Base-by-base conservation (phyloP, 2,888 invertebrate species). In the Strigamia crassipes region DNA sequence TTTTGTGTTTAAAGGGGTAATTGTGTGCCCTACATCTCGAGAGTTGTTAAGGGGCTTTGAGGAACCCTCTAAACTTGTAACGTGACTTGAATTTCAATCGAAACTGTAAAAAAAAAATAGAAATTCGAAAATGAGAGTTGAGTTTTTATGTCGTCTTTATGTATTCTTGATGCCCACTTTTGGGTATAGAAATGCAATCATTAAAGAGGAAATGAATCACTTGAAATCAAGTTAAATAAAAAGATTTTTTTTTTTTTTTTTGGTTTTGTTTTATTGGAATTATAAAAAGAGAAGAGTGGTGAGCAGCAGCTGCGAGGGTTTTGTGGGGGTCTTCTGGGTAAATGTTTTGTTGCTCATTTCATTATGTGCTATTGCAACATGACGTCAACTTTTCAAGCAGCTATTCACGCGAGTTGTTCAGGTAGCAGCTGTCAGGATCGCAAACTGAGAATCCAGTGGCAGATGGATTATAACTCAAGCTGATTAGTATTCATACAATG, bases 401-500 rank as follows among this genome's bases (percentile, higher is more conserved):
- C 73, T 27, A 73, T 73, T 73, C 73, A 73, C 27, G 0, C n/a
- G 56, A 6, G 73, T 73, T 73, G 31, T 73, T 73, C 73, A 73
- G 73, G 73, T 73, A 73, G 73, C 73, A 73, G 73, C 73, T 73
- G 73, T 73, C 73, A 73, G 73, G 73, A 73, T 73, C 27, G 31
- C 2, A 73, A 15, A 18, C 21, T n/a, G 38, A 38, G 38, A 27
- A 27, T 27, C 3, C 27, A 27, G 27, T 27, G 27, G 27, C 27
- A 27, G 27, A 27, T 27, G 27, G 27, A 27, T 27, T 27, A 27
- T 27, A 27, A 27, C 27, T 27, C 27, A 3, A 27, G 3, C 66
- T 73, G 73, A 73, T 73, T 73, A 73, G 73, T 73, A 73, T 73
- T 73, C 73, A 73, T 73, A 73, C 73, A 73, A 73, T 73, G 73